Conservation (phyloP, 2,797 vertebrate species). For the Trachops cirrhosus region DNA sequence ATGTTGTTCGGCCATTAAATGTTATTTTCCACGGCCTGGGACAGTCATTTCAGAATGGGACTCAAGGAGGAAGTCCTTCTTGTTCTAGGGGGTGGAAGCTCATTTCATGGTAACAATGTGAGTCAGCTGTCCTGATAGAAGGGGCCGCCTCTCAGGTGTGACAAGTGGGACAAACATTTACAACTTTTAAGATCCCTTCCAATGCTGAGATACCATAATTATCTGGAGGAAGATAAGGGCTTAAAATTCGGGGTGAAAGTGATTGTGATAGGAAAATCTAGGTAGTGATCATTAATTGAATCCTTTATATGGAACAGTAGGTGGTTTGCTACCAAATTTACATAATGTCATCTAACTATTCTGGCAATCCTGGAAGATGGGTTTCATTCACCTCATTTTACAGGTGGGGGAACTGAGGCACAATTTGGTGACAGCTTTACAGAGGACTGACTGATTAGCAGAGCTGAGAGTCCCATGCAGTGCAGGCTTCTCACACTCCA, state of each 20-base stretch:
- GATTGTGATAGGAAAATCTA: not conserved
- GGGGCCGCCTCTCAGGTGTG: not conserved
- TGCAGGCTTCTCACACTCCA: not conserved
- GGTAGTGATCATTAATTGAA: not conserved
- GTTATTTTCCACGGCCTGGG: not conserved
- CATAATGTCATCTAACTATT: not conserved
- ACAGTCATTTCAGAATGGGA: not conserved
- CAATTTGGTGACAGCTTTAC: not conserved
- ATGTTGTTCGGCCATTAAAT: not conserved
- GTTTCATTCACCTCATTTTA: not conserved
- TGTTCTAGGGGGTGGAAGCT: not conserved
- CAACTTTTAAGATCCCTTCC: not conserved
- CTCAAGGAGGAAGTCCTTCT: not conserved
- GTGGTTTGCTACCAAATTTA: not conserved
- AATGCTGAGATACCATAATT: not conserved
- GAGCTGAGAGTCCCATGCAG: not conserved
- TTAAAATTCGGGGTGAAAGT: not conserved
- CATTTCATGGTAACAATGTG: not conserved
- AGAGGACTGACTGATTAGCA: not conserved
- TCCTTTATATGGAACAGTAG: not conserved
- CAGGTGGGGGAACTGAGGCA: not conserved
- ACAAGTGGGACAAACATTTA: not conserved
- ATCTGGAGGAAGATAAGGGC: not conserved
- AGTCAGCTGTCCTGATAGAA: not conserved
- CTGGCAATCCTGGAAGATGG: not conserved